These are phyloP conservation scores for Clepsis dumicolana DNA, from an alignment of 2,888 invertebrate genomes.

Conservation along the genomic window DNA sequence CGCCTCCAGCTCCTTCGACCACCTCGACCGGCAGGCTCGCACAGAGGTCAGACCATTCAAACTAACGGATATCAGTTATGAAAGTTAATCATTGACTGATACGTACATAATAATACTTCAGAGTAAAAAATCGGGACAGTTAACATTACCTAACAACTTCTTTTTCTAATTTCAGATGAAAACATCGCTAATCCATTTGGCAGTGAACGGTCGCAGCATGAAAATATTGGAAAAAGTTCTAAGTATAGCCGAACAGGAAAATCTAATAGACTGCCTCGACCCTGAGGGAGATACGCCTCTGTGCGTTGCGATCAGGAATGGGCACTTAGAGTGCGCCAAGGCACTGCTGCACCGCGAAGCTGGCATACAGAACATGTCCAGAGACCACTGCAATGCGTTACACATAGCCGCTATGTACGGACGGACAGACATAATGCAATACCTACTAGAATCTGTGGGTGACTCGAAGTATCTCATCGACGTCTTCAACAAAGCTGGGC, in stretches of 20 bases:
- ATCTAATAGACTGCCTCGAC: conserved; percentile 53
- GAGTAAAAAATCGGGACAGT: no score
- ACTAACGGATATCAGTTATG: no score
- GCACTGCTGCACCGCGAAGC: conserved; percentile 56
- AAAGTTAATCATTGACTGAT: no score
- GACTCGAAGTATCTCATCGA: conserved; percentile 30
- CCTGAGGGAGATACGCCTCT: conserved; percentile 55
- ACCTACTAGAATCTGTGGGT: conserved; percentile 22
- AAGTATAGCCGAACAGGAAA: conserved; percentile 51
- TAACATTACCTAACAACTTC: no score
- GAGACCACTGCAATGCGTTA: conserved; percentile 17
- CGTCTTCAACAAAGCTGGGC: conserved; percentile 47
- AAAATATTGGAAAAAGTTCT: conserved; percentile 60
- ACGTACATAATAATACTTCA: no score
- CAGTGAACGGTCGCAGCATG: conserved; percentile 56
- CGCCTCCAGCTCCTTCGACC: conserved; percentile 46
- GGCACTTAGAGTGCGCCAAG: conserved; percentile 53
- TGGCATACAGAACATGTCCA: conserved; percentile 24
- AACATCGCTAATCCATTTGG: conserved; percentile 59
- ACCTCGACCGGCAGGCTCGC: conserved; percentile 45
- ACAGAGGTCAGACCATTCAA: conserved; percentile 20
- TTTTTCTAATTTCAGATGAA: conserved; percentile 33
- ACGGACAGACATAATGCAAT: conserved; percentile 35
- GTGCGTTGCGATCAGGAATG: conserved; percentile 52
- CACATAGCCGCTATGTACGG: conserved; percentile 30